Evolutionary conservation across 2,888 invertebrate species (phyloP), one percentile per base, ranked within the genome.

Genomic region (Scaptomyza caliginosa): DNA sequence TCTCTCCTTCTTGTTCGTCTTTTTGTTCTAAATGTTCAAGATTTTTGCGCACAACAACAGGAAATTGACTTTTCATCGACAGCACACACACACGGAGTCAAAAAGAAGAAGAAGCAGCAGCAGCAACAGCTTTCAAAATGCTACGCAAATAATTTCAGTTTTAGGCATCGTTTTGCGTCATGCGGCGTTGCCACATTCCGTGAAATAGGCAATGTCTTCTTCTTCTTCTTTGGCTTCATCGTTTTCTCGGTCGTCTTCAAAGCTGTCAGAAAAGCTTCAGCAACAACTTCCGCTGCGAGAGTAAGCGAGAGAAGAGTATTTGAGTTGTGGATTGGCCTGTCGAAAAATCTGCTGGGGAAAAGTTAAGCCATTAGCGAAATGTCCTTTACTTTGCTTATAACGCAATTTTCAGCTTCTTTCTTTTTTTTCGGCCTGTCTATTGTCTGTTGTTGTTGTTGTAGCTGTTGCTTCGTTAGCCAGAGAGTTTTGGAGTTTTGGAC

Each of bases 51-150:
- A 32, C 32, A 13, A 83, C 72, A 86, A 84, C 85, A 81, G 84
- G 84, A 84, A 84, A 84, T 84, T 84, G 84, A 84, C 67, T 86
- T 84, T 81, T 77, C 86, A 84, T 86, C 77, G 87, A 79, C 86
- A 86, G 74, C 52, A 55, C 23, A 24, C 16, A 32, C 13, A 32
- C 8, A 49, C 56, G 1, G n/a, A 30, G 50, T 43, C 11, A 16
- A 43, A 3, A 24, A 19, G 19, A 13, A 42, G 21, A 30, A 11
- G 60, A 34, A 11, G 51, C 17, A 42, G 43, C 21, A 28, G 55
- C 32, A 46, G 17, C 4, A 30, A 36, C 11, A 21, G 46, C 19
- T 17, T 24, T 28, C 17, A 28, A 34, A 74, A 50, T 80, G 67
- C 80, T 75, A 80, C 73, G 85, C 82, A 80, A 80, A 80, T 85